These are phyloP conservation scores for Tachystola acroxantha DNA, from an alignment of 2,888 invertebrate species.

Conservation along the genomic window DNA sequence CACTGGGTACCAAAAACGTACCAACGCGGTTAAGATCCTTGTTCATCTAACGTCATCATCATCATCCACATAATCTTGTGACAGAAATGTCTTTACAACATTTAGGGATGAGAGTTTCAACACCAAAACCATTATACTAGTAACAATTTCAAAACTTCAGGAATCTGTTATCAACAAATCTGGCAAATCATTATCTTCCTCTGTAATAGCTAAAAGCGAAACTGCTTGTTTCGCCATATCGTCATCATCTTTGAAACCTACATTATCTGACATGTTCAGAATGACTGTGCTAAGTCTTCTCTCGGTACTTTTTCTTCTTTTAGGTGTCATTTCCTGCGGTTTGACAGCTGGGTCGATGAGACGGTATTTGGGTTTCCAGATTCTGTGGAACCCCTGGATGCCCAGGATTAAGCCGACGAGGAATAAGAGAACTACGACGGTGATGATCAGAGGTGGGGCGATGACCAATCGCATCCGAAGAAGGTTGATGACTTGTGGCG, in stretches of 20 bases:
- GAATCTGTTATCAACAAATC: slow-evolving; percentile 35
- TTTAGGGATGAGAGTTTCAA: no score
- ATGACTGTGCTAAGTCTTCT: slow-evolving; percentile 39
- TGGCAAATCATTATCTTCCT: slow-evolving; percentile 44
- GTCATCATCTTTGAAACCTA: slow-evolving; percentile 41
- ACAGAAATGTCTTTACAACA: no score
- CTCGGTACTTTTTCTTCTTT: slow-evolving; percentile 24
- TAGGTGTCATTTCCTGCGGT: slow-evolving; percentile 20
- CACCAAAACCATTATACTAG: background rate
- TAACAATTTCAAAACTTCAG: slow-evolving; percentile 6
- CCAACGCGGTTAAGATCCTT: no score
- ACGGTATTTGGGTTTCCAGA: slow-evolving; percentile 51
- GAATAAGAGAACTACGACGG: slow-evolving; percentile 59
- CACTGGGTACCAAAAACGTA: no score
- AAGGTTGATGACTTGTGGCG: slow-evolving; percentile 54
- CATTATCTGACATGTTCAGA: slow-evolving; percentile 40
- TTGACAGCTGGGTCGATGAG: slow-evolving; percentile 25
- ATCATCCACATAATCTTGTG: no score
- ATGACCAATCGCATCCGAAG: slow-evolving; percentile 68
- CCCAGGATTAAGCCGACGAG: slow-evolving; percentile 63
- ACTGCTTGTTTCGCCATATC: slow-evolving; percentile 52
- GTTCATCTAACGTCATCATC: no score
- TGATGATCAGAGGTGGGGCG: slow-evolving; percentile 69
- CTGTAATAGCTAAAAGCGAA: slow-evolving; percentile 47
- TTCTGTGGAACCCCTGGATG: slow-evolving; percentile 47